Evolutionary conservation across 2,888 invertebrate genomes (phyloP), one percentile per base, ranked within the genome.

Genomic region (Yponomeuta evonymella): DNA sequence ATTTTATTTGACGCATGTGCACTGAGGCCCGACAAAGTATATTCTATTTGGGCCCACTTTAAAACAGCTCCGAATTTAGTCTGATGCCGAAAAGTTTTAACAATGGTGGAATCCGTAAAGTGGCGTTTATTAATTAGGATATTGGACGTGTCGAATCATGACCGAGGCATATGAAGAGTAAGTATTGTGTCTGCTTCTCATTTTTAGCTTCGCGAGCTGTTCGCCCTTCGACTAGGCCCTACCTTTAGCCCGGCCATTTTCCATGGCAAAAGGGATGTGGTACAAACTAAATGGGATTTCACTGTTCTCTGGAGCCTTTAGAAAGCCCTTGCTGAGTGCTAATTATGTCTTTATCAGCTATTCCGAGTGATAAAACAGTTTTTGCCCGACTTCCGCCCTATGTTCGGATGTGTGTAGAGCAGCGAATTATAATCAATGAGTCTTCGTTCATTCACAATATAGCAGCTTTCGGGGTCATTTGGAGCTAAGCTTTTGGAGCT

Each of bases 121-220:
- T 94, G 94, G 95, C 95, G 94, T 94, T 94, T 94, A 94, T 95
- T 94, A 94, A 95, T 94, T 96, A 96, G 95, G 94, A 94, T 95
- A 94, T 95, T 95, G 94, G 94, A 94, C 94, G 95, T 94, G 93
- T 95, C 95, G 93, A 96, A 96, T 93, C 96, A 97, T 96, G 96
- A 96, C 96, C 95, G 96, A 96, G 94, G 95, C 95, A 95, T 95
- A 95, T 95, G 96, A 97, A 94, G 96, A 96, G 96, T 97, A 94
- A 96, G 96, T 95, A 86, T 75, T 81, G 80, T 79, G 77, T 75
- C 80, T 83, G 79, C 82, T 77, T 81, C 83, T 83, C 83, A 85
- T 78, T 79, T 87, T 85, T 83, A 79, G 82, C 76, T 77, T 72
- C 78, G 78, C 77, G 79, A 81, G 83, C 81, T 83, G 86, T 85